Evolutionary conservation across 2,888 invertebrate genomes (phyloP).

Genomic region (Eledone cirrhosa): DNA sequence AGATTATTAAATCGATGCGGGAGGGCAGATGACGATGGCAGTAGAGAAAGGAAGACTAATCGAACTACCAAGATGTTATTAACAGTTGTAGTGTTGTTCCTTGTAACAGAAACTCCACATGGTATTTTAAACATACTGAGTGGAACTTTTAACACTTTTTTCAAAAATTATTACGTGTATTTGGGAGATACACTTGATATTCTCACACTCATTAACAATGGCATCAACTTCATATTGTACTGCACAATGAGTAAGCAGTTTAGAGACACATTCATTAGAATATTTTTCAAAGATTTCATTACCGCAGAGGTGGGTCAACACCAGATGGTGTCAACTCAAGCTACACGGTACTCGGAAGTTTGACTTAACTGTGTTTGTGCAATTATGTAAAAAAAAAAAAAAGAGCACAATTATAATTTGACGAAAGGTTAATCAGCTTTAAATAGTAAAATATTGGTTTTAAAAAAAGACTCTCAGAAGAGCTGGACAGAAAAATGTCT

Average conservation of each 20-base stretch:
- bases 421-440: too few species aligned
- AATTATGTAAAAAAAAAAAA: too few species aligned
- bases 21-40: conserved; percentile 45
- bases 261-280: conserved; percentile 72
- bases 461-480: too few species aligned
- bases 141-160: conserved; percentile 80
- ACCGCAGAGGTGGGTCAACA: conserved; percentile 41
- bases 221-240: conserved; percentile 92
- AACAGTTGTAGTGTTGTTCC: conserved; percentile 85
- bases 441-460: too few species aligned
- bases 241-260: conserved; percentile 96
- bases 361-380: too few species aligned
- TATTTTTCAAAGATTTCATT: conserved; percentile 69
- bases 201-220: conserved; percentile 87
- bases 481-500: too few species aligned
- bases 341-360: conserved; percentile 53
- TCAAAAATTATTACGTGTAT: conserved; percentile 71
- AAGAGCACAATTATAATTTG: too few species aligned
- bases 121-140: conserved; percentile 78
- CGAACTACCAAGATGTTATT: conserved; percentile 90
- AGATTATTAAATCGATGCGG: conserved; percentile 50
- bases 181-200: conserved; percentile 85
- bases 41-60: conserved; percentile 68
- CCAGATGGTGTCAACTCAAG: conserved; percentile 46
- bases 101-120: conserved; percentile 90